phyloP scores from a whole-genome alignment of 2,797 vertebrate species.

The Harpia harpyja region DNA sequence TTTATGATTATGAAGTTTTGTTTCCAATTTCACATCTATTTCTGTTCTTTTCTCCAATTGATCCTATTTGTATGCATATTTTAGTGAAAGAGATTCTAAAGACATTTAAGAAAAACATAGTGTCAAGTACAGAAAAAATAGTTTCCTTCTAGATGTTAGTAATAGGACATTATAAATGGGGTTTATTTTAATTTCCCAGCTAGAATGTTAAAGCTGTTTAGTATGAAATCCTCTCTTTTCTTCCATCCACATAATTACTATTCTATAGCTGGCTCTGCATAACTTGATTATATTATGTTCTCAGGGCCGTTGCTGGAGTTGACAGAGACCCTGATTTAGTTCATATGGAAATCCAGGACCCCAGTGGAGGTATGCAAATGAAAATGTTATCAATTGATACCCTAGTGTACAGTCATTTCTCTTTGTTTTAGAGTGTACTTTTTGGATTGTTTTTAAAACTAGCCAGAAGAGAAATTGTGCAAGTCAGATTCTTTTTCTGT shows the following conservation, averaged over 20 bases:
- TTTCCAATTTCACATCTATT: background rate
- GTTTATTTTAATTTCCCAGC: background rate
- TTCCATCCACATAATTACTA: background rate
- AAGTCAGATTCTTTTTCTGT: background rate
- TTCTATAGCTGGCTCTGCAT: background rate
- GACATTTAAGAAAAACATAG: background rate
- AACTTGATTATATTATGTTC: slow-evolving; percentile 43
- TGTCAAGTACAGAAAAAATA: background rate
- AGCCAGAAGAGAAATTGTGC: background rate
- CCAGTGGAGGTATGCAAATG: slow-evolving; percentile 83
- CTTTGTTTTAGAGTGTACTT: background rate
- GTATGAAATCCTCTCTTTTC: background rate
- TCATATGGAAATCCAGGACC: slow-evolving; percentile 94
- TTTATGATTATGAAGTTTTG: background rate
- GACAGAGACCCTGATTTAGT: slow-evolving; percentile 88
- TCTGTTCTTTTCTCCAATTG: background rate
- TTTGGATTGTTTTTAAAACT: background rate
- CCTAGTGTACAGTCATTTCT: background rate
- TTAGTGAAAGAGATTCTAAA: background rate
- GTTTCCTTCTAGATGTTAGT: background rate
- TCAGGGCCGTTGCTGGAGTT: slow-evolving; percentile 88
- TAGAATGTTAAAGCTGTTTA: background rate
- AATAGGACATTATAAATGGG: background rate
- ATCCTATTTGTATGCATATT: background rate
- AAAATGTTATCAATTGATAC: background rate